Base-by-base conservation (phyloP, 2,888 invertebrate genomes). In the Protodeltote pygarga region DNA sequence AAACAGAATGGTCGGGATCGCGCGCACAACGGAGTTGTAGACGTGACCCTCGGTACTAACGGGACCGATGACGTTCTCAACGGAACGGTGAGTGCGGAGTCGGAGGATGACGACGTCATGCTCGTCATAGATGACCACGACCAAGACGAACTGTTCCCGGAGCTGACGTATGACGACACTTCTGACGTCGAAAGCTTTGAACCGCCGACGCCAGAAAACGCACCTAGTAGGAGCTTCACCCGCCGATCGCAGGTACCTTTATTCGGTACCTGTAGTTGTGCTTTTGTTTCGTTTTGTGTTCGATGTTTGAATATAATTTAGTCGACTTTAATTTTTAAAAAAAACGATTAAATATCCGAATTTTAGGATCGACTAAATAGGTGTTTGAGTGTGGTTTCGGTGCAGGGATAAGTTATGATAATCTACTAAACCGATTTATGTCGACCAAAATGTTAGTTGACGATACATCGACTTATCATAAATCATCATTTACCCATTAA, bases 81-180 rank as follows among this genome's bases (percentile, higher is more conserved):
- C 60, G 79, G 79, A 71, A 77, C 80, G 74, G 82, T 81, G 75
- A 88, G 85, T 80, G 83, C 77, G 46, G 80, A 78, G 35, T 76
- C 79, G 23, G 80, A 75, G 23, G 82, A 79, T 31, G 79, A 77
- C 31, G 80, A 79, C 47, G 82, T 69, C 51, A 73, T 72, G 65
- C 75, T 80, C 57, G 78, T 86, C 47, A 75, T 77, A 35, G 75
- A 80, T 34, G 83, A 83, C 66, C 79, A 75, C 29, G 85, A 83
- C 41, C 73, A 76, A 10, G 92, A 91, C 71, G 91, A 91, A 51
- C 66, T 85, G 78, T 92, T 88, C 80, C 92, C 92, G 31, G 92
- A 92, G 71, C 80, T 92, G 49, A 76, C 88, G 21, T 92, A 92
- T 60, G 92, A 89, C 35, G 92, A 91, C 37, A 79, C 75, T 15